Evolutionary conservation across 2,113 vertebrate genomes (phyloP), one percentile per base, ranked within the genome.

Genomic region (Colossoma macropomum): DNA sequence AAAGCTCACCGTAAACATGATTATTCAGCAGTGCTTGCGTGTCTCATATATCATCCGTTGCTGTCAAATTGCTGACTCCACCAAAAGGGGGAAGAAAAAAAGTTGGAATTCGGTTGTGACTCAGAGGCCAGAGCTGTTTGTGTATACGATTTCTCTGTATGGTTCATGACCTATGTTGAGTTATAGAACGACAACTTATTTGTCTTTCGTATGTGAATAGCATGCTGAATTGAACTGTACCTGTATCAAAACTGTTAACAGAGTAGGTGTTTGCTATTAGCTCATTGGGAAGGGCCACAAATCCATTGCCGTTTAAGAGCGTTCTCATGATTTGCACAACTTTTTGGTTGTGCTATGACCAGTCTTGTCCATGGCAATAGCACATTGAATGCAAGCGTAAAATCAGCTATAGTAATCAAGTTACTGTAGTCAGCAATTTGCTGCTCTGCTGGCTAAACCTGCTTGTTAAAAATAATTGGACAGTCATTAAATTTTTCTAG

Each of bases 31-130:
- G 59, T 21, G n/a, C 65, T 17, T 34, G 23, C 27, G 41, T 80
- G 50, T 56, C 25, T 77, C 75, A 3, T 59, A 34, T 81, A 38
- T 72, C 68, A 54, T 9, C n/a, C 59, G 30, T 71, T 4, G 11
- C 9, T 38, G 32, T 83, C 11, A 54, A 77, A 62, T 41, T 50
- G 69, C 84, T 72, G 78, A 85, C 27, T 78, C 10, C 19, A 12
- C 52, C 27, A 38, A 25, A 34, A 25, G 16, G 17, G 8, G 23
- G 23, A 45, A 30, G 23, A 45, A 38, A 59, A 19, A 32, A 1
- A 63, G 6, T 60, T 62, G 16, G 75, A 52, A 9, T 81, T 76
- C 1, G 38, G 23, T 72, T 81, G 38, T 72, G n/a, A 68, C 34
- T 28, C 7, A 28, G 21, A 32, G 38, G 9, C 21, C n/a, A 27